Evolutionary conservation across 2,888 invertebrate species (phyloP), one percentile per base, ranked within the genome.

Genomic region (Ectemnius lituratus): DNA sequence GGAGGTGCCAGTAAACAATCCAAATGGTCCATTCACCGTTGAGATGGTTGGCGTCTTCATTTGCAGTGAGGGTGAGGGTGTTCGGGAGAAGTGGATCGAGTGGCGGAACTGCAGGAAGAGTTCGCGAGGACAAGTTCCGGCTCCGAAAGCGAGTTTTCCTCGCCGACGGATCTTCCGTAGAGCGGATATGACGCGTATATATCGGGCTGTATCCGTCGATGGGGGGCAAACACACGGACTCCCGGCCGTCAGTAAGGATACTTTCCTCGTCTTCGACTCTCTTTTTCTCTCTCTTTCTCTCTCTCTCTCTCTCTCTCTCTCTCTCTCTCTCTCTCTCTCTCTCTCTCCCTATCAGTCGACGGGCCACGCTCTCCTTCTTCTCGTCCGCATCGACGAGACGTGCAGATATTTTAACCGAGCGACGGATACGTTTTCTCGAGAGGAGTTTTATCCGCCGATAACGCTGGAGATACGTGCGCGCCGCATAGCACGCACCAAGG

Each of bases 371-470:
- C 52, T 14, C 16, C 52, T 14, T 2, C 16, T 14, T 16, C 14
- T 14, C 37, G 1, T 37, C 37, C 37, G 37, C 46, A 13, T 46
- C 45, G 62, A 71, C 57, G 27, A 68, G 57, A 69, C 46, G 59
- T 45, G 45, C 45, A 62, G 70, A 73, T 69, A 74, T 80, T 82
- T 70, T 61, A 75, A 75, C 67, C 75, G 59, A 59, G 56, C 60
- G 57, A 47, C 71, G 62, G 66, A 73, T 73, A 71, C 71, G 62
- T 78, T 80, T 62, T 62, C 69, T 37, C 37, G 37, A 37, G 70
- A 68, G 68, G 56, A 80, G 77, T 69, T 81, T 82, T 73, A 80
- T 75, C 73, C 69, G 37, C 59, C 49, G 47, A 61, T 63, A 46
- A 60, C 59, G 59, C 49, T 27, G 49, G 28, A 37, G 73, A 73